These are phyloP conservation scores for Heterocephalus glaber DNA, from an alignment of 2,113 vertebrate genomes.

Conservation along the genomic window DNA sequence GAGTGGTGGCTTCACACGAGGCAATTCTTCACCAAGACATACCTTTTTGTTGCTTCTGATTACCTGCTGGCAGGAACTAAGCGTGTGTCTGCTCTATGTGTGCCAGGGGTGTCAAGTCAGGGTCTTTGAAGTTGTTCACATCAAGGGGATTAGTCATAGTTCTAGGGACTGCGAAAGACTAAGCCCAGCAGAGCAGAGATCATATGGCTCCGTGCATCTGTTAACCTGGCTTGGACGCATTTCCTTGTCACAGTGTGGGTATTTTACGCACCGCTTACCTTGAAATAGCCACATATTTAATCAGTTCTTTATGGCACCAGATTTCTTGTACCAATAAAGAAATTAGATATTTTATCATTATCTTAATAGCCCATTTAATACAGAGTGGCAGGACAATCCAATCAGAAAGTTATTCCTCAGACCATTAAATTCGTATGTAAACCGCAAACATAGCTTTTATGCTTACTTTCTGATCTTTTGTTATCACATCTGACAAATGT, in stretches of 20 bases:
- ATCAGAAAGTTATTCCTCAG: constrained; percentile 50
- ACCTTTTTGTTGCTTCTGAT: constrained; percentile 60
- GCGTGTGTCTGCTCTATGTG: constrained; percentile 29
- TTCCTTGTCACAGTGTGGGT: constrained; percentile 53
- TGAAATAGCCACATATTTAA: constrained; percentile 62
- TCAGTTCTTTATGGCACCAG: constrained; percentile 57
- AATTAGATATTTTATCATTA: constrained; percentile 57
- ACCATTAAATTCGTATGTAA: background rate
- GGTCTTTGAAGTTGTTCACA: constrained; percentile 75
- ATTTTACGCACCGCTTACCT: constrained; percentile 63
- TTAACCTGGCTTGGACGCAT: constrained; percentile 52
- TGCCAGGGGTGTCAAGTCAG: constrained; percentile 53
- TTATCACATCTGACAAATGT: background rate
- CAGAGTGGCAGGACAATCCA: background rate
- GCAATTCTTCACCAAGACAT: background rate
- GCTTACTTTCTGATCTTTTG: background rate
- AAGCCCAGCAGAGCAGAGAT: constrained; percentile 71
- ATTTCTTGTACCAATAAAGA: constrained; percentile 37
- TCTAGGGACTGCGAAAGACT: constrained; percentile 70
- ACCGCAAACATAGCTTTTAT: background rate
- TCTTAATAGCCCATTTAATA: constrained; percentile 15
- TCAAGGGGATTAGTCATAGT: constrained; percentile 81
- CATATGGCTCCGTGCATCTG: constrained; percentile 64
- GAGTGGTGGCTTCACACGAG: background rate
- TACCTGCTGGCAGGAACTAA: constrained; percentile 67